Base-by-base conservation (phyloP, 2,888 invertebrate genomes). In the Masnerella sp. region DNA sequence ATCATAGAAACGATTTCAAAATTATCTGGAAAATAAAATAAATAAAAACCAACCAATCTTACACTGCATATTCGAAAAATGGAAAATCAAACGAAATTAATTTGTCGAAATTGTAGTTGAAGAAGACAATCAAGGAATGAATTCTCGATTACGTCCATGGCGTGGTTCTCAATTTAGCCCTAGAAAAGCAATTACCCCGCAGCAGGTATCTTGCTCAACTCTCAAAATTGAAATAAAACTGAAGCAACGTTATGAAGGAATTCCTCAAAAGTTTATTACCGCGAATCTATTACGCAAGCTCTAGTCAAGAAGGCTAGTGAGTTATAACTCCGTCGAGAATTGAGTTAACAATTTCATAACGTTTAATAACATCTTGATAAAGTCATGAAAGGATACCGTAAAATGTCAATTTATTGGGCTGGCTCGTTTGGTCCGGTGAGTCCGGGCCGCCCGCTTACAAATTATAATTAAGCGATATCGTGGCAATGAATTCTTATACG, bases 311-410 rank as follows among this genome's bases (percentile, higher is more conserved):
- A 70, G 62, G 54, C 56, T 70, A 62, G 14, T 42, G 42, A 61
- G 69, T 70, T 42, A 56, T 56, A 61, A 62, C 62, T 49, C 54
- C 20, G 69, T 62, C 42, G 42, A 49, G 69, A 61, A 70, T 70
- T 56, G 69, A 70, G 62, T 70, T 70, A n/a, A 70, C 69, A 70
- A 56, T 70, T 70, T 70, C 69, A 62, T 70, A 70, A 70, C 54
- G 56, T 49, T 70, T 70, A 70, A 70, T 62, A 70, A 70, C 62
- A 69, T 69, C 69, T 61, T 69, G 69, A 69, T 69, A 69, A 68
- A 20, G 61, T 12, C 52, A 59, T 25, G 59, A 68, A 68, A 68
- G 47, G 69, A 47, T 61, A 69, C 68, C 54, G 54, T 69, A 69
- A 69, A 69, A 69, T 69, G 69, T 69, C 69, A 61, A 69, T 61